Evolutionary conservation across 2,797 vertebrate species (phyloP).

Genomic region (Hyperoplus immaculatus): DNA sequence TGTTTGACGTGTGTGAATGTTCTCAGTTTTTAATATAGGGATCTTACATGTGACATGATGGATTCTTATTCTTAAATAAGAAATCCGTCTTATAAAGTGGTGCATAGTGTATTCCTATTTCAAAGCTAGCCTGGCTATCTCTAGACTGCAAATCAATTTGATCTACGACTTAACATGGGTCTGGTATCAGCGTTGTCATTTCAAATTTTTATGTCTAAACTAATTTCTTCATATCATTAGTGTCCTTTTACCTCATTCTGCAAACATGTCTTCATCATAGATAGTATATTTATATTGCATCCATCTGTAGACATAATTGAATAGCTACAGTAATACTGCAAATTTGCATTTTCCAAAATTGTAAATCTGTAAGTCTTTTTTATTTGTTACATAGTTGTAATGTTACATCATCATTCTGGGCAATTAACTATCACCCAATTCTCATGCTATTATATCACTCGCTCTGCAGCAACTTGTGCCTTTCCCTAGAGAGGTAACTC

Average conservation of each 20-base stretch:
- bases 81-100: background rate
- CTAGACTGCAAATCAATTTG: no score
- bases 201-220: background rate
- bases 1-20: slow-evolving; percentile 4
- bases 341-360: slow-evolving; percentile 25
- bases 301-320: background rate
- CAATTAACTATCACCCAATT: slow-evolving; percentile 35
- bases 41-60: slow-evolving; percentile 3
- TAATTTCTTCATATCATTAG: background rate
- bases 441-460: background rate
- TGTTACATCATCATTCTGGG: slow-evolving; percentile 47
- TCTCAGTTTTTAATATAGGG: slow-evolving; percentile 38
- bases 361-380: slow-evolving; percentile 16
- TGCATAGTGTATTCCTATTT: background rate
- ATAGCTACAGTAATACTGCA: background rate
- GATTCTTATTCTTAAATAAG: slow-evolving; percentile 27
- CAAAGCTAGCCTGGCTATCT: background rate
- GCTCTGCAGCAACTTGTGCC: slow-evolving; percentile 15
- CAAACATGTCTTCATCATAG: background rate
- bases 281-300: background rate
- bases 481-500: slow-evolving; percentile 27
- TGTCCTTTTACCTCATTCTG: background rate
- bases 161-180: no score
- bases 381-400: slow-evolving; percentile 46
- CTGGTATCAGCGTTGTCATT: background rate